These are phyloP conservation scores for Phocoena phocoena DNA, from an alignment of 2,113 vertebrate genomes.

Conservation along the genomic window DNA sequence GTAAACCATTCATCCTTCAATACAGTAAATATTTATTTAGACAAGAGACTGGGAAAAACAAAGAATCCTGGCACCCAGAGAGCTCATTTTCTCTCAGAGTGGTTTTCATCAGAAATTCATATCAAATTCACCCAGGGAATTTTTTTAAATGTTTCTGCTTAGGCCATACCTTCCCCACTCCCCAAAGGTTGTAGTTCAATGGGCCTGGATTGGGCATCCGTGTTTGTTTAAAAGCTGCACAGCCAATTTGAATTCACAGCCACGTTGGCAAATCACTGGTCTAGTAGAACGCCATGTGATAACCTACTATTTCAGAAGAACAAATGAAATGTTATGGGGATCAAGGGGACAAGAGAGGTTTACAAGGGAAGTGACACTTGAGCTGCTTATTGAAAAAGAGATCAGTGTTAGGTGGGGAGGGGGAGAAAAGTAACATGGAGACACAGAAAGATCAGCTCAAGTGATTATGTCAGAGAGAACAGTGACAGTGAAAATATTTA, in stretches of 20 bases:
- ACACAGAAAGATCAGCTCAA: neutral
- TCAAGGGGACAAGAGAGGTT: neutral
- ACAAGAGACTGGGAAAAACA: neutral
- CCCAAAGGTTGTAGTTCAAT: neutral
- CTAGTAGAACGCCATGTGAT: neutral
- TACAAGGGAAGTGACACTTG: neutral
- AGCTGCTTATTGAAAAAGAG: neutral
- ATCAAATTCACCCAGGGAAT: neutral
- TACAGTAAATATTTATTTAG: neutral
- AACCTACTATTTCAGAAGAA: neutral
- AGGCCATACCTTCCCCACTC: neutral
- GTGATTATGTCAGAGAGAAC: neutral
- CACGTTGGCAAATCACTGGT: neutral
- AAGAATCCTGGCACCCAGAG: neutral
- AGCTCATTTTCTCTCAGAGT: neutral
- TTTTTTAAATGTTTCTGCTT: neutral
- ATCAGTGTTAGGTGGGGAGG: neutral
- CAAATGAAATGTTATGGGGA: constrained; percentile 4
- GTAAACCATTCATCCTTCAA: neutral
- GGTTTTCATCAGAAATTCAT: neutral
- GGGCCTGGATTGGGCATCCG: neutral
- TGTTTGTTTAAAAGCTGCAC: neutral
- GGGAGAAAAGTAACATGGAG: neutral
- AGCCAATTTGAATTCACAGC: neutral
- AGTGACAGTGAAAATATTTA: neutral